phyloP scores from a whole-genome alignment of 2,113 vertebrate species.

The Oryzias celebensis region DNA sequence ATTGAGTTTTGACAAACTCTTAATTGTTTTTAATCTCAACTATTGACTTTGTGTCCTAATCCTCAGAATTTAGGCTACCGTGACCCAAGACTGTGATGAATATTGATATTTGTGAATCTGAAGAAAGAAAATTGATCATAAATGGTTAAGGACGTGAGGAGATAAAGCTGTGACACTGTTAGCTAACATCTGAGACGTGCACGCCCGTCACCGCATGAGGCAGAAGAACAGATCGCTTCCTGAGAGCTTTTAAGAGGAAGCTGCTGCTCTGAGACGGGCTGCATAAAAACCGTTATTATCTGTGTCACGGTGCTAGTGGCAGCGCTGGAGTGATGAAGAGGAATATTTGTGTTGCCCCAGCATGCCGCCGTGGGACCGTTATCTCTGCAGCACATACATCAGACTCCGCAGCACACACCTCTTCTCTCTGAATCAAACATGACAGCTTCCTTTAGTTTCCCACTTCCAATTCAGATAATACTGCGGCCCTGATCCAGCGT shows the following conservation, averaged over 20 bases:
- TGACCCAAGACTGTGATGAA: too few species aligned
- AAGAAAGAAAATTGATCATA: not conserved
- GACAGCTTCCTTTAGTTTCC: constrained; percentile 70
- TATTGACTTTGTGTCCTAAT: too few species aligned
- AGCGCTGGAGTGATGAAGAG: constrained; percentile 58
- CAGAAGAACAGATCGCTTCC: constrained; percentile 31
- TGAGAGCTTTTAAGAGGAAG: constrained; percentile 47
- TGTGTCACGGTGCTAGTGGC: constrained; percentile 55
- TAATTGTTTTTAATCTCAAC: too few species aligned
- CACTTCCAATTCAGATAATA: constrained; percentile 63
- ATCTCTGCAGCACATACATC: constrained; percentile 71
- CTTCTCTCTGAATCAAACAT: constrained; percentile 69
- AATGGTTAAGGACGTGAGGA: constrained; percentile 19
- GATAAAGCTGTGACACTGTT: constrained; percentile 37
- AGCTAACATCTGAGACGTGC: constrained; percentile 32
- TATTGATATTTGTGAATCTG: too few species aligned
- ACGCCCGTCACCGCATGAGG: constrained; percentile 11
- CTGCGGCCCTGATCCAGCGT: constrained; percentile 54
- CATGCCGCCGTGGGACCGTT: constrained; percentile 55
- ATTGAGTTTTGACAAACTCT: too few species aligned
- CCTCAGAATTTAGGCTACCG: too few species aligned
- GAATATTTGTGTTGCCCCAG: constrained; percentile 53
- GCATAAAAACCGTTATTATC: constrained; percentile 59
- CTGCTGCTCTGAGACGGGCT: constrained; percentile 44
- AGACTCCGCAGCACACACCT: constrained; percentile 56